Conservation (phyloP, 37 sponge, comb jelly and placozoan species). For the Hormiphora californensis region DNA sequence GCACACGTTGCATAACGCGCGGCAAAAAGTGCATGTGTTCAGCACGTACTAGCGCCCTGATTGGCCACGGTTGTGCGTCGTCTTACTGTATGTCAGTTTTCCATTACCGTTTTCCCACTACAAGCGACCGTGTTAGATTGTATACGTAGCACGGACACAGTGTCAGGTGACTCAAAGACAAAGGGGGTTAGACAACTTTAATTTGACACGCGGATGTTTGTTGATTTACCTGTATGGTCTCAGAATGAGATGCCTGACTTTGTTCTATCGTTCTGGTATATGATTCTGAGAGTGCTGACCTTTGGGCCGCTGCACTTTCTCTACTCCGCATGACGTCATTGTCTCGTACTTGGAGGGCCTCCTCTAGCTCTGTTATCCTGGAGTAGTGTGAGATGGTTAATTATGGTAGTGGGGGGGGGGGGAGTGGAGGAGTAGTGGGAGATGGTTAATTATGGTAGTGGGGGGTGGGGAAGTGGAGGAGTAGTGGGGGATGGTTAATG, state of each 20-base stretch:
- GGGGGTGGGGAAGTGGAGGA: not conserved
- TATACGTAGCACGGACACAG: too few species aligned
- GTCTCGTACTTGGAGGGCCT: not conserved
- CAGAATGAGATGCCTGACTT: not conserved
- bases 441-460: not conserved
- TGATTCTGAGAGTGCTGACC: slow-evolving; percentile 8
- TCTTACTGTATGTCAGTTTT: too few species aligned
- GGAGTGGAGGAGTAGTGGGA: not conserved
- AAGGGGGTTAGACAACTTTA: not conserved
- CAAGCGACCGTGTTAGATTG: too few species aligned
- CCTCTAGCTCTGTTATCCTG: slow-evolving; percentile 11
- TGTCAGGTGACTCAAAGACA: too few species aligned
- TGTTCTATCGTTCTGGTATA: slow-evolving; percentile 37
- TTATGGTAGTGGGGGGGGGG: not conserved
- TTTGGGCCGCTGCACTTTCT: slow-evolving; percentile 7
- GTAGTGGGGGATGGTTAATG: not conserved
- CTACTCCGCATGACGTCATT: not conserved
- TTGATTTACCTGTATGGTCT: not conserved
- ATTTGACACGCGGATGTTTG: not conserved
- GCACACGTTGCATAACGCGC: too few species aligned
- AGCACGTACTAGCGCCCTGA: too few species aligned
- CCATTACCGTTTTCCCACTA: too few species aligned
- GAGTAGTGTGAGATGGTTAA: not conserved
- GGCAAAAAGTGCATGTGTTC: too few species aligned
- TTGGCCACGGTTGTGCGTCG: too few species aligned